Evolutionary conservation across 1,140 invertebrate genomes (phyloP), one percentile per base, ranked within the genome.

Genomic region (Drosophila melanica): DNA sequence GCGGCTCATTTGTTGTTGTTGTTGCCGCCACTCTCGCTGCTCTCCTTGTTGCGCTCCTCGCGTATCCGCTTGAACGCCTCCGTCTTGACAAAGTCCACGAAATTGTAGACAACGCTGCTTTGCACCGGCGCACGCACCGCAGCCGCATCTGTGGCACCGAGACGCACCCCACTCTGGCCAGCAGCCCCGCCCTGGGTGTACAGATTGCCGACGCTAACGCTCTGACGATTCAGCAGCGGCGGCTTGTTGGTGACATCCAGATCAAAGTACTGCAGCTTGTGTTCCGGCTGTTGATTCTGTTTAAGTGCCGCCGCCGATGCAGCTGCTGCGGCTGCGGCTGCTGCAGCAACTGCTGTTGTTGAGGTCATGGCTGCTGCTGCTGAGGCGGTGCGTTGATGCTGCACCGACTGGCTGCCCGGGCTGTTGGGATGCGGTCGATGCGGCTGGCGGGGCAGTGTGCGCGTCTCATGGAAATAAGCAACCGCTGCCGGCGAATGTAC

Each of bases 61-160:
- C 96, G 94, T n/a, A 96, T 97, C 66, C 95, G 94, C 92, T 97
- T 97, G 79, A 98, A 97, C 6, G 97, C 97, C 89, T 97, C 95
- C 0, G 97, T 98, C 93, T 98, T 98, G 12, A 97, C 92, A 93
- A 98, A 98, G 92, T 98, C 97, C 0, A 98, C 96, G 0, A 95
- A 96, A 92, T 97, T 97, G 90, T 98, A 98, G 6, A 97, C 96
- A 1, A 96, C 92, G 70, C 93, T 93, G 44, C 93, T 92, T 23
- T 77, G 76, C 20, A 77, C 73, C 4, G 91, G 75, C 11, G 65
- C 76, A n/a, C 79, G 64, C 1, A 58, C 66, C 6, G 68, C 69
- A 0, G 58, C 64, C 5, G 77, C 78, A 60, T 77, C 79, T 10
- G 73, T 74, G 16, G 67, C 65, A 0, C 54, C 77, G 11, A 80